Conservation (phyloP, 2,888 invertebrate species). For the Drosophila ustulata region DNA sequence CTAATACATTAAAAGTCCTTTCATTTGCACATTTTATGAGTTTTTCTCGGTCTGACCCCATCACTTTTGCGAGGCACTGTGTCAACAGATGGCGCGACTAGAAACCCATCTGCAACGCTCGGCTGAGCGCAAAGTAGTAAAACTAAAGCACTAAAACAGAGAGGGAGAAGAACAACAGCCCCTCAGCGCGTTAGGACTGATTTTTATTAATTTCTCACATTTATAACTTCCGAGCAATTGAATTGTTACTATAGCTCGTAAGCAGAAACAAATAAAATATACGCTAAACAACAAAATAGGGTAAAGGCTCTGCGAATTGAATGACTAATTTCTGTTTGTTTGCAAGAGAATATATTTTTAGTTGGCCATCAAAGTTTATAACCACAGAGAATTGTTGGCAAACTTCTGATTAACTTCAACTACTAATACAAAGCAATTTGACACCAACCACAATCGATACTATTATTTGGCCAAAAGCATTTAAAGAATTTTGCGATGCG, state of each 20-base stretch:
- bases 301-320: neutral
- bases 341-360: neutral
- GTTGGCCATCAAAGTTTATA: neutral
- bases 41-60: conserved; percentile 5
- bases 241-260: conserved; percentile 15
- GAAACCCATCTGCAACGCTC: conserved; percentile 21
- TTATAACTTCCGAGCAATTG: conserved; percentile 72
- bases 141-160: conserved; percentile 52
- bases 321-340: neutral
- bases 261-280: conserved; percentile 6
- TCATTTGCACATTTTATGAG: conserved; percentile 72
- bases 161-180: neutral
- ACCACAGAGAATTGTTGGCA: neutral
- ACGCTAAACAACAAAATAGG: neutral
- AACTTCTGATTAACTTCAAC: neutral
- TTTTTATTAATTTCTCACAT: conserved; percentile 78
- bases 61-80: neutral
- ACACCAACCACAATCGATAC: neutral
- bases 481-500: neutral
- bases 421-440: neutral
- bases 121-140: conserved; percentile 49
- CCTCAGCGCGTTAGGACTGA: conserved; percentile 45
- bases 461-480: neutral
- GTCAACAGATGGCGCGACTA: conserved; percentile 62
- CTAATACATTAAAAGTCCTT: conserved; percentile 71